Conservation (phyloP, 2,888 invertebrate species). For the Amiota minor region DNA sequence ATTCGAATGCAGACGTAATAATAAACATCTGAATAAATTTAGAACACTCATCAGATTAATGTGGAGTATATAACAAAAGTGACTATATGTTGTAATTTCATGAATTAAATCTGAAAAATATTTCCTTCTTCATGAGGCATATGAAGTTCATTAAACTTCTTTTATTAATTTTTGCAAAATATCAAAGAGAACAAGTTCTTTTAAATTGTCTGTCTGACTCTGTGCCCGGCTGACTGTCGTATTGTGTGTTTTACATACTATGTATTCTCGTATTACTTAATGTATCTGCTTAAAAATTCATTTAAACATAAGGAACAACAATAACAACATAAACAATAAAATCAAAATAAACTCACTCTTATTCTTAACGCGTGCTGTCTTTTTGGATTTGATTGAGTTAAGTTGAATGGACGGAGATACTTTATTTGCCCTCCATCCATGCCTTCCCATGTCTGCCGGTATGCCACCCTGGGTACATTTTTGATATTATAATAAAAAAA, state of each 20-base stretch:
- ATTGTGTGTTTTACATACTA: too few relatives aligned
- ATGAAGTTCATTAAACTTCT: conserved; percentile 10
- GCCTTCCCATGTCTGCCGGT: too few relatives aligned
- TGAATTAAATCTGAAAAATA: background rate
- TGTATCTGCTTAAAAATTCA: conserved; percentile 8
- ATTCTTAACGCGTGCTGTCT: conserved; percentile 6
- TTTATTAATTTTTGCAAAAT: background rate
- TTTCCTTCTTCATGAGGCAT: background rate
- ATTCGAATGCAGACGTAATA: too few relatives aligned
- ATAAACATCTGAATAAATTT: background rate
- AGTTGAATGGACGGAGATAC: conserved; percentile 13
- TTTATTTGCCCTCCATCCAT: background rate
- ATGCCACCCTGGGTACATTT: background rate
- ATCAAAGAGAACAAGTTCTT: background rate
- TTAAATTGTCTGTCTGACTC: background rate
- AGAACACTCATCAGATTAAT: background rate
- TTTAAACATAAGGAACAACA: background rate
- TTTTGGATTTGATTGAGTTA: conserved; percentile 5
- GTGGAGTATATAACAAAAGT: background rate
- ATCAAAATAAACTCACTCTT: conserved; percentile 13
- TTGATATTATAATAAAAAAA: conserved; percentile 1
- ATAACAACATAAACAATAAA: background rate
- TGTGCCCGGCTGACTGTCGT: background rate
- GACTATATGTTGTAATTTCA: background rate
- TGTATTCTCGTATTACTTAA: background rate